Percentiles rank a stretch among this genome's conserved stretches.
phyloP scores from a whole-genome alignment of 2,113 vertebrate species.

The Hystrix cristata region DNA sequence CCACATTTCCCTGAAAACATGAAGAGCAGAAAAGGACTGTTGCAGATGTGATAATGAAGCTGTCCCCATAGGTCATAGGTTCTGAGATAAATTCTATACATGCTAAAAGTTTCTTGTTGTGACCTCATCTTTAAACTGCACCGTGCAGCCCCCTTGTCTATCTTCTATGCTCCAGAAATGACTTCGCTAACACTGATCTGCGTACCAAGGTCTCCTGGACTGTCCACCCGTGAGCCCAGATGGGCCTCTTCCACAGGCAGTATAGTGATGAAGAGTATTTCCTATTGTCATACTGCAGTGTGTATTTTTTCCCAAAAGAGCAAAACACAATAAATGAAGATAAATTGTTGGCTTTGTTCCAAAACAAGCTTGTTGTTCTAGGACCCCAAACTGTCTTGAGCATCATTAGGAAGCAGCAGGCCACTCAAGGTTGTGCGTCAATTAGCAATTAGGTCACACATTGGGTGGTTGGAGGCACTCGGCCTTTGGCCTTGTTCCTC shows the following conservation, averaged over 20 bases:
- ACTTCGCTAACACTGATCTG: not conserved
- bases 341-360: constrained; percentile 78
- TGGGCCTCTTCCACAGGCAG: not conserved
- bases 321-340: constrained; percentile 76
- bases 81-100: not conserved
- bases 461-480: constrained; percentile 51
- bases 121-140: constrained; percentile 1
- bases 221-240: not conserved
- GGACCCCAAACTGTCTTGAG: constrained; percentile 69
- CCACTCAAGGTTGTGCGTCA: constrained; percentile 72
- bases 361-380: constrained; percentile 79
- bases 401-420: constrained; percentile 78
- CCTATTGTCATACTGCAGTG: not conserved
- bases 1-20: not conserved
- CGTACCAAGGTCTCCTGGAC: rapidly evolving
- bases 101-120: not conserved
- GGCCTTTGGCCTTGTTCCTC: constrained; percentile 74
- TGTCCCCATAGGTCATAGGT: not conserved
- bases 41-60: not conserved
- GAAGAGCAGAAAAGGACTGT: not conserved
- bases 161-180: not conserved
- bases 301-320: constrained; percentile 19
- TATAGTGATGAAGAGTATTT: not conserved
- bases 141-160: not conserved
- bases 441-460: constrained; percentile 76